Conservation (phyloP, 53 echinoderm and acorn worm species). For the Paelopatides confundens region DNA sequence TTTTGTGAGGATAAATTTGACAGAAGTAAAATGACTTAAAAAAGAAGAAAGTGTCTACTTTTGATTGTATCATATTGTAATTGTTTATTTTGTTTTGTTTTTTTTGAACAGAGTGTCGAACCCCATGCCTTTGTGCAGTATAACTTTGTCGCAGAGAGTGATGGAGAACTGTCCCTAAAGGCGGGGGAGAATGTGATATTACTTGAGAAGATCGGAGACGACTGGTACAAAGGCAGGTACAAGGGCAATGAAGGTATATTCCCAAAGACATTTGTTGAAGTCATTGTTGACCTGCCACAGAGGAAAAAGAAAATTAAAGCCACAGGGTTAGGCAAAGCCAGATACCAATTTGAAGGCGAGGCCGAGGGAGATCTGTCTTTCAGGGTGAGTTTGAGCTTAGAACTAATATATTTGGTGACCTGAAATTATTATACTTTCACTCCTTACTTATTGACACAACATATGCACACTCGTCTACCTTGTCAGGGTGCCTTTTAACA, state of each 20-base stretch:
- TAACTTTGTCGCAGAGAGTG: conserved; percentile 80
- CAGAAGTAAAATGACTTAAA: no score
- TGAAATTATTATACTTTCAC: no score
- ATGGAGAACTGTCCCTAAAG: conserved; percentile 75
- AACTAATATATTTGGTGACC: neutral
- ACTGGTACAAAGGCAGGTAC: conserved; percentile 81
- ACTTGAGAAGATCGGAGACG: conserved; percentile 86
- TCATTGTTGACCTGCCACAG: conserved; percentile 71
- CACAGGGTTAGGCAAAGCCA: conserved; percentile 72
- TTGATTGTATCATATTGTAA: no score
- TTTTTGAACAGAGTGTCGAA: conserved; percentile 42
- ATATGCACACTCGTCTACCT: no score
- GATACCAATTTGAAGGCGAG: conserved; percentile 87
- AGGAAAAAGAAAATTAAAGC: neutral
- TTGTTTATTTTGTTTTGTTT: no score
- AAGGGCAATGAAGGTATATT: conserved; percentile 89
- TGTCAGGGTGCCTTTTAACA: no score
- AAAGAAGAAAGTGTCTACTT: no score
- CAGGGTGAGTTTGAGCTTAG: conserved; percentile 62
- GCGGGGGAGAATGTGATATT: conserved; percentile 79
- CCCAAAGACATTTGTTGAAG: conserved; percentile 92
- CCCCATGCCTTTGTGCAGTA: conserved; percentile 78
- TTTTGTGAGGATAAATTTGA: no score
- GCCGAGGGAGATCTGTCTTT: conserved; percentile 79
- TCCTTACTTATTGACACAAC: no score